phyloP scores from a whole-genome alignment of 2,888 invertebrate genomes.

The Drosophila borealis region DNA sequence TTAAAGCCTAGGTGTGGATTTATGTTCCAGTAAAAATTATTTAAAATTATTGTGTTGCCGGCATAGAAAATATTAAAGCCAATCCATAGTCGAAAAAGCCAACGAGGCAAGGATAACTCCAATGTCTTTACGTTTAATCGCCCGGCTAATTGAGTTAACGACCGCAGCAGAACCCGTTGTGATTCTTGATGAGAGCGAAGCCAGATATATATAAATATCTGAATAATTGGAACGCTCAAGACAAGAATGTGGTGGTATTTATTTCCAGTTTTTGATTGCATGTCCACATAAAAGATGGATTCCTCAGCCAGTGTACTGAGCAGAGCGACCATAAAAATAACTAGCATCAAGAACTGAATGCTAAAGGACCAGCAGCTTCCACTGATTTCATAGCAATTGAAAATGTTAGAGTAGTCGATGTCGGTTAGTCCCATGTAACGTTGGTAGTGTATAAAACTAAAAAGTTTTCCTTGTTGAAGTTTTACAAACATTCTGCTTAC shows the following conservation, averaged over 20 bases:
- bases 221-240: background rate
- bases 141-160: conserved; percentile 4
- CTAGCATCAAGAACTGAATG: background rate
- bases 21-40: background rate
- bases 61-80: background rate
- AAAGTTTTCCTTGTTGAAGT: conserved; percentile 3
- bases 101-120: conserved; percentile 8
- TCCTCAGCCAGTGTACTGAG: no score
- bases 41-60: no score
- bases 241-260: background rate
- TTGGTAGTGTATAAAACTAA: conserved; percentile 31
- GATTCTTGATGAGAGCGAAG: conserved; percentile 23
- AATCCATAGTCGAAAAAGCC: conserved; percentile 34
- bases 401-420: conserved; percentile 25
- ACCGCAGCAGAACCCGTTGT: conserved; percentile 21
- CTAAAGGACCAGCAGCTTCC: conserved; percentile 1
- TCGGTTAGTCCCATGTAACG: conserved; percentile 38
- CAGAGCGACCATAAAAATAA: background rate
- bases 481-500: background rate
- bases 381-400: conserved; percentile 19
- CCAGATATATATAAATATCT: conserved; percentile 25
- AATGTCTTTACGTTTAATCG: conserved; percentile 27
- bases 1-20: background rate
- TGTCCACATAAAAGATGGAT: background rate
- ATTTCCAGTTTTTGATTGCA: conserved; percentile 12